Evolutionary conservation across 2,888 invertebrate genomes (phyloP).

Genomic region (Dysmachus trigonus): DNA sequence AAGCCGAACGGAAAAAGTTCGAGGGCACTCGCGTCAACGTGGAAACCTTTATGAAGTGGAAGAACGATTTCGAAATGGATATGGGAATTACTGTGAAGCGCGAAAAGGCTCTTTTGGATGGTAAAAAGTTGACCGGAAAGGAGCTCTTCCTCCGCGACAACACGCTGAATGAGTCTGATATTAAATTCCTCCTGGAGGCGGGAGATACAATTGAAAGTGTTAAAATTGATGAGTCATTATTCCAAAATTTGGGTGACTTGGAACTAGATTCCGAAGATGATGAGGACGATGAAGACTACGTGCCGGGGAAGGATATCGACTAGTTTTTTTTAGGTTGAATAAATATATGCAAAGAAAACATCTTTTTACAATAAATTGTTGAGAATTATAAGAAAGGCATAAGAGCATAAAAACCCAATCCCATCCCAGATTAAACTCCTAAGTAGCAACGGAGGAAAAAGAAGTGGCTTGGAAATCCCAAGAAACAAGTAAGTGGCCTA

Average conservation of each 20-base stretch:
- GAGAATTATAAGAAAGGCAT: background rate
- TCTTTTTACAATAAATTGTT: constrained; percentile 4
- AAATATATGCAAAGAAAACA: background rate
- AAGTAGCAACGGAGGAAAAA: too few relatives aligned
- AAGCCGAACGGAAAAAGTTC: constrained; percentile 92
- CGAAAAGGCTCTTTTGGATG: constrained; percentile 76
- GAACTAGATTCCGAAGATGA: constrained; percentile 77
- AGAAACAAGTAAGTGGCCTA: too few relatives aligned
- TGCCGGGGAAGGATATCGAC: constrained; percentile 65
- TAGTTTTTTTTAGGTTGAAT: background rate
- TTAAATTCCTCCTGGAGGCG: constrained; percentile 93
- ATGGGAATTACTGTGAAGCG: constrained; percentile 78
- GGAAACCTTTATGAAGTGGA: constrained; percentile 95
- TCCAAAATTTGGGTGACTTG: constrained; percentile 87
- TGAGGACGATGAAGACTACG: constrained; percentile 72
- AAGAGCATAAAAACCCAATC: background rate
- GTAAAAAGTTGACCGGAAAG: constrained; percentile 87
- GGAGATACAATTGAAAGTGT: constrained; percentile 68
- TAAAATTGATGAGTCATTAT: constrained; percentile 92
- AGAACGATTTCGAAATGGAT: constrained; percentile 90
- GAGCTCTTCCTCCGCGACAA: constrained; percentile 94
- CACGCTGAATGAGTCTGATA: constrained; percentile 94
- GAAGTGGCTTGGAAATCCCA: background rate
- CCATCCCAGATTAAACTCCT: background rate
- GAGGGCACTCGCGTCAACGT: constrained; percentile 96